phyloP scores from a whole-genome alignment of 2,113 vertebrate genomes.

The Galbula dea region DNA sequence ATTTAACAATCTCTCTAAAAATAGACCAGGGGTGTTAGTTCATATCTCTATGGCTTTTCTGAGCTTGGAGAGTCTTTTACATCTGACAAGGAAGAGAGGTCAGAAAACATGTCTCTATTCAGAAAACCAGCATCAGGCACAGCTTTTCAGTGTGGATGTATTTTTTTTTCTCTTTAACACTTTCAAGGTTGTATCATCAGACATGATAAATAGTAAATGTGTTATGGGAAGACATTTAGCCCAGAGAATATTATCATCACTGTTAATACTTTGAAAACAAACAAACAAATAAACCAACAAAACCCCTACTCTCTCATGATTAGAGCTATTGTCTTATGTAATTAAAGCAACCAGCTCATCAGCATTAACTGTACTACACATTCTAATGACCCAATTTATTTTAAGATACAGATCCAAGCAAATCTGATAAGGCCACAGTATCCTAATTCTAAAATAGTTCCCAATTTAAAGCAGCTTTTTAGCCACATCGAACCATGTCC shows the following conservation, averaged over 20 bases:
- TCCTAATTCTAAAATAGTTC: background rate
- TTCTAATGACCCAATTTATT: conserved; percentile 43
- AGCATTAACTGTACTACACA: background rate
- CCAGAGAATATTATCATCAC: background rate
- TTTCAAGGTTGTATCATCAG: background rate
- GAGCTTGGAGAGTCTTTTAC: background rate
- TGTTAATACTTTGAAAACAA: background rate
- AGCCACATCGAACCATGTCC: background rate
- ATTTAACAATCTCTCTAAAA: background rate
- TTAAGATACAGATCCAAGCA: conserved; percentile 4
- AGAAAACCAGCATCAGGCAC: background rate
- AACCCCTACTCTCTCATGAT: background rate
- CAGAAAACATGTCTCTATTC: background rate
- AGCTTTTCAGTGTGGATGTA: background rate
- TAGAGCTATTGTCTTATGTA: conserved; percentile 21
- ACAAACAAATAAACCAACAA: background rate
- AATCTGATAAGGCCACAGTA: background rate
- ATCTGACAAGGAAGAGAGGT: background rate
- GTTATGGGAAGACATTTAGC: background rate
- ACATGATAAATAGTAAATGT: background rate
- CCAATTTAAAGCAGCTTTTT: background rate
- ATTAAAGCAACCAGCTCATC: conserved; percentile 18
- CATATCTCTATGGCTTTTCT: background rate
- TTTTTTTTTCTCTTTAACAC: background rate
- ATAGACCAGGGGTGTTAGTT: background rate